Base-by-base conservation (phyloP, 2,888 invertebrate genomes). In the Nomada hirtipes region DNA sequence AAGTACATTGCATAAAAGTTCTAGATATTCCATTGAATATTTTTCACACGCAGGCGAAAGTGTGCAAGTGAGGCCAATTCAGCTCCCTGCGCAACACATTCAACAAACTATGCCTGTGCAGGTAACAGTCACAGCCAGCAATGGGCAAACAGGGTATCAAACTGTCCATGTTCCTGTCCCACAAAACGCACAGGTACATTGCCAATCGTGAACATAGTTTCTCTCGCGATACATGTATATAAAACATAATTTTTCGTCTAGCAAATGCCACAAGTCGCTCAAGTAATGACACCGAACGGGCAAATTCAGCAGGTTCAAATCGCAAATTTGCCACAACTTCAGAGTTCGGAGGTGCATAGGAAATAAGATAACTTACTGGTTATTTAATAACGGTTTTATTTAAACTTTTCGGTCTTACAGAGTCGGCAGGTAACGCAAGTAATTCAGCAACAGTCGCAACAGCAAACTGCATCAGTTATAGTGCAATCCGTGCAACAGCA, bases 111-210 rank as follows among this genome's bases (percentile, higher is more conserved):
- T 98, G 70, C 98, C 98, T 0, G 97, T 98, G 4, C 98, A 98
- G 94, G 97, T 98, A 81, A 98, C 98, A 1, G 97, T 98, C 84
- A 96, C 97, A 73, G 95, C 96, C 52, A 94, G 93, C 29, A 97
- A 97, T 93, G 99, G 99, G 0, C 98, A 99, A 94, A 98, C 99
- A 0, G 97, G 99, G 79, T 97, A 98, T 94, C 99, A 99, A 93
- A 98, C 99, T 0, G 97, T 99, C 0, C 98, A 99, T 93, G 96
- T 99, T 90, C 99, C 99, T 0, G 95, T 98, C 23, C 98, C 97
- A n/a, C 98, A 97, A 94, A 94, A 97, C 86, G 96, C 97, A 1
- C 97, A 97, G 95, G 96, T 96, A 89, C 82, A 63, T 77, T 50
- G 44, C 1, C 1, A 20, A 2, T 44, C 18, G 20, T 10, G 20